A percentile compares a stretch with the other conserved stretches of the same genome.
Conservation (phyloP, 1,140 invertebrate genomes). For the Zaprionus capensis region DNA sequence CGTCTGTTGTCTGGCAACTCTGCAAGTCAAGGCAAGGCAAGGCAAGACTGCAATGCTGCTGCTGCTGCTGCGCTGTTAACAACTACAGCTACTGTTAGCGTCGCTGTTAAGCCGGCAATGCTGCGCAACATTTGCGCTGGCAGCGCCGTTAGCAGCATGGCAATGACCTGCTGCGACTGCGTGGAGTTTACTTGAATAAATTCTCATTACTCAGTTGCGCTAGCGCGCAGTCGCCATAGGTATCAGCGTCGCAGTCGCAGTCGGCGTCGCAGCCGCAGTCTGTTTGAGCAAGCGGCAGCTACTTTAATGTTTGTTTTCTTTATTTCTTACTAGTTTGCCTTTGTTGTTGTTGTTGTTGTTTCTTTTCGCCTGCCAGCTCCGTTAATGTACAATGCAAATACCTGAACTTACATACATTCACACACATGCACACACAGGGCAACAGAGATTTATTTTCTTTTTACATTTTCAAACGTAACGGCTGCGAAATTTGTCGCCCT, state of each 20-base stretch:
- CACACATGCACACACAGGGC: background rate
- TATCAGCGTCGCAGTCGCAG: background rate
- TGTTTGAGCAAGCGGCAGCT: conserved; percentile 42
- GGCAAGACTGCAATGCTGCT: too few species aligned
- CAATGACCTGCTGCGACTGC: conserved; percentile 64
- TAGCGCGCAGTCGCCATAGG: background rate
- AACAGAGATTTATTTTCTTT: conserved; percentile 10
- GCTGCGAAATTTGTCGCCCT: conserved; percentile 46
- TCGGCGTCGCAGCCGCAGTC: conserved; percentile 12
- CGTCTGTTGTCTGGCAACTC: conserved; percentile 28
- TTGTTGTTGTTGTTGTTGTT: conserved; percentile 34
- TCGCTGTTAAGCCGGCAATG: conserved; percentile 37
- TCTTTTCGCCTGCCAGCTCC: conserved; percentile 30
- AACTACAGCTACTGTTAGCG: conserved; percentile 15
- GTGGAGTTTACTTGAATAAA: conserved; percentile 58
- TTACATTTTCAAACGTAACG: conserved; percentile 35
- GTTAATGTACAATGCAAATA: conserved; percentile 82
- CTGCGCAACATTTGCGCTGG: conserved; percentile 36
- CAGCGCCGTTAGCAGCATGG: conserved; percentile 51
- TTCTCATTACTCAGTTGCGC: conserved; percentile 47
- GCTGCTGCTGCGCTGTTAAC: conserved; percentile 3
- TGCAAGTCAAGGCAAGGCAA: conserved; percentile 21
- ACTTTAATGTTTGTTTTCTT: conserved; percentile 79
- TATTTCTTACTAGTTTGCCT: conserved; percentile 55
- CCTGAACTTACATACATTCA: conserved; percentile 2